These are phyloP conservation scores for Falco novaeseelandiae DNA, from an alignment of 2,797 vertebrate genomes.

Conservation along the genomic window DNA sequence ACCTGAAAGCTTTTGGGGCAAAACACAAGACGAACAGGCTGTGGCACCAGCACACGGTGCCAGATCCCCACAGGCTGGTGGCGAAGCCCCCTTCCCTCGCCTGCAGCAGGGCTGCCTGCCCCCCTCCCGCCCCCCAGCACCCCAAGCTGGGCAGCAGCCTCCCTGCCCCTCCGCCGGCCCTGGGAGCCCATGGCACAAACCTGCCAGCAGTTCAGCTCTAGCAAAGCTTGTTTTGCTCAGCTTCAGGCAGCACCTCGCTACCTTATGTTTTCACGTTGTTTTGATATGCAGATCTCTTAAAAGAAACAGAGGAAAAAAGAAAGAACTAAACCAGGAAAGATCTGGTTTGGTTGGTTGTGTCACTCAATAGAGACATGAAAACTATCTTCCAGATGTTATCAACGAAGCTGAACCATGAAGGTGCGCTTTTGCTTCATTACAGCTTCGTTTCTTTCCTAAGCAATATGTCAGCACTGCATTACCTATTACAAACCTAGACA, in stretches of 20 bases:
- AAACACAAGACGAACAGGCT: neutral
- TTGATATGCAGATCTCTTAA: neutral
- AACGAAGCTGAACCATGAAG: neutral
- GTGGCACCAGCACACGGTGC: neutral
- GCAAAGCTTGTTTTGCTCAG: neutral
- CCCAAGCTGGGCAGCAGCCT: accelerated
- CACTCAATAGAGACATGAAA: neutral
- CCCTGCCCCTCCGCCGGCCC: neutral
- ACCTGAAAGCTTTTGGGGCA: neutral
- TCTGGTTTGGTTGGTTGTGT: neutral
- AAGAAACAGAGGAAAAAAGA: neutral
- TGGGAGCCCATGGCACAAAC: neutral
- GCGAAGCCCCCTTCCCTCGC: neutral
- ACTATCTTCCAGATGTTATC: neutral
- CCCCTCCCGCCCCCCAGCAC: accelerated
- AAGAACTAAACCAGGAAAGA: neutral
- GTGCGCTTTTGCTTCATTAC: neutral
- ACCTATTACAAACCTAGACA: neutral
- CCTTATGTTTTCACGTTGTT: neutral
- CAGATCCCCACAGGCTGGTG: neutral
- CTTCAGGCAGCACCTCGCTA: neutral
- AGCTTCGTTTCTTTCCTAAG: neutral
- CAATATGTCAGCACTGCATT: neutral
- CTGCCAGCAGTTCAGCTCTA: neutral
- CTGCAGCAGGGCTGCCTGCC: neutral